Conservation (phyloP, 2,113 vertebrate species). For the Microcebus ravelobensis region DNA sequence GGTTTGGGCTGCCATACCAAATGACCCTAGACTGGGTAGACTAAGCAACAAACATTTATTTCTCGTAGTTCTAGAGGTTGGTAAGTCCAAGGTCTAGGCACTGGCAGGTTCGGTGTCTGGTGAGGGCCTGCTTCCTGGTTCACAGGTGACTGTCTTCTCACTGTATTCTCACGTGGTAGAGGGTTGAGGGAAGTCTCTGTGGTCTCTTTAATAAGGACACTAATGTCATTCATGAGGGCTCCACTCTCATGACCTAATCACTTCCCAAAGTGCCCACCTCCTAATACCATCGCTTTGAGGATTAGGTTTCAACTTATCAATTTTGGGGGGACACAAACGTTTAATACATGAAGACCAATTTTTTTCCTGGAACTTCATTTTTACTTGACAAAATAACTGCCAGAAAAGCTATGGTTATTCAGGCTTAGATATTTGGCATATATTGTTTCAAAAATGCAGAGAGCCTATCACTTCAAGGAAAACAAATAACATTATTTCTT, state of each 20-base stretch:
- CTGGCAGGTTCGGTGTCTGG: neutral
- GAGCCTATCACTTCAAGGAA: neutral
- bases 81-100: neutral
- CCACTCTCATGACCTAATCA: neutral
- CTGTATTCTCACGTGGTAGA: neutral
- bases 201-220: neutral
- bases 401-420: neutral
- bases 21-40: no score
- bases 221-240: neutral
- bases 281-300: neutral
- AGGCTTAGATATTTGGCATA: neutral
- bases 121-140: neutral
- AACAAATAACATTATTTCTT: neutral
- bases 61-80: neutral
- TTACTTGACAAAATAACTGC: neutral
- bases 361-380: neutral
- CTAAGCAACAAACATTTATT: neutral
- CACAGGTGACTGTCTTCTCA: accelerated
- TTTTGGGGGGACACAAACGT: neutral
- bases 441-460: neutral
- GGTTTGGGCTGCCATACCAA: neutral
- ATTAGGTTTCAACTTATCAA: neutral
- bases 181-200: neutral
- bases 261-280: neutral
- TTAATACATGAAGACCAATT: neutral